phyloP scores from a whole-genome alignment of 2,113 vertebrate genomes.

The Lynx canadensis region DNA sequence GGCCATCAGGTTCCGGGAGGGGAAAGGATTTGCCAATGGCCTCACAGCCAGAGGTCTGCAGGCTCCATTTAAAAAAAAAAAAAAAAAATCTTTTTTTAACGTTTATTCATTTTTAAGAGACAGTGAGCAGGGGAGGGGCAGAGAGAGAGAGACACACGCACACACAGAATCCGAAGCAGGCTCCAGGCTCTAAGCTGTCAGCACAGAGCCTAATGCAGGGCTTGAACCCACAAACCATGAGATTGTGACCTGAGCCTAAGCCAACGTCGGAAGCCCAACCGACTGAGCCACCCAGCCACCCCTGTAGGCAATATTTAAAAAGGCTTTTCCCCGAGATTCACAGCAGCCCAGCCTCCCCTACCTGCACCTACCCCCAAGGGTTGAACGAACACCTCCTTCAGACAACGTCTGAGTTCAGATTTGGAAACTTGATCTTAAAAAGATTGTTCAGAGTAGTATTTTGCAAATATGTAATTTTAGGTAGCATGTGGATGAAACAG shows the following conservation, averaged over 20 bases:
- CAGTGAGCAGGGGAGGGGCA: no score
- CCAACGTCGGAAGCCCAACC: no score
- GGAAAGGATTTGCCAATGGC: not conserved
- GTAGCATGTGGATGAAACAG: not conserved
- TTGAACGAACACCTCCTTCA: not conserved
- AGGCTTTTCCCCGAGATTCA: not conserved
- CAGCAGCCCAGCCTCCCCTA: not conserved
- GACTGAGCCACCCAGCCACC: no score
- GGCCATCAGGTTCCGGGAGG: not conserved
- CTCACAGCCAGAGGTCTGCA: not conserved
- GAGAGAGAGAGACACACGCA: no score
- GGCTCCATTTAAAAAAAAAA: not conserved
- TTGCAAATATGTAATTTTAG: not conserved
- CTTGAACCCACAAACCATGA: no score
- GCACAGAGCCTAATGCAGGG: no score
- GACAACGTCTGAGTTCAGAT: not conserved
- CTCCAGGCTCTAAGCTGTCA: no score
- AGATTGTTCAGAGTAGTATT: not conserved
- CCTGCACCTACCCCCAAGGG: fast-evolving
- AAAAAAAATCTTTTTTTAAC: no score
- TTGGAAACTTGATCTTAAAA: not conserved
- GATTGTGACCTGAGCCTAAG: no score
- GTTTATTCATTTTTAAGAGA: no score
- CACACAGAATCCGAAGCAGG: no score
- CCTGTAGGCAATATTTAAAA: no score